Percentiles rank a stretch among this genome's conserved stretches.
phyloP scores from a whole-genome alignment of 1,140 invertebrate species.

The Camponotus floridanus region DNA sequence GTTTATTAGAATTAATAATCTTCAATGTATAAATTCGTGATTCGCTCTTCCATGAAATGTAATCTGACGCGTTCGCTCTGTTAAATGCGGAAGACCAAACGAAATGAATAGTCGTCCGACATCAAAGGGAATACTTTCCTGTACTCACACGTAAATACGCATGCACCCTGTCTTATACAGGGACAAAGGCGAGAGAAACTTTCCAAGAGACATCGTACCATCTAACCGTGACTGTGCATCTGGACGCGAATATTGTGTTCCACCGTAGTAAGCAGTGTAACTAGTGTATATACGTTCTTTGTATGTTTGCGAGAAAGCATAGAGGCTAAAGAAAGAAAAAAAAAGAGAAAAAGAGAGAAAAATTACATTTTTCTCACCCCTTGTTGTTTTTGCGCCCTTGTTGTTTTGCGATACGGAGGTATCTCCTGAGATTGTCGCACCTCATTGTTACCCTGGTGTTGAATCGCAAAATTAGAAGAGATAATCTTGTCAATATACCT shows the following conservation, averaged over 20 bases:
- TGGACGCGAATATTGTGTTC: constrained; percentile 31
- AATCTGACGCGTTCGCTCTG: not conserved
- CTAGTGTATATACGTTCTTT: not conserved
- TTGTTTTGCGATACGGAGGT: not conserved
- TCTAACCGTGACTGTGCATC: constrained; percentile 27
- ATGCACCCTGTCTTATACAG: constrained; percentile 15
- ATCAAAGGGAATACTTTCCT: constrained; percentile 35
- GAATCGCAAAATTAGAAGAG: not conserved
- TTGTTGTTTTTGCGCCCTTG: not conserved
- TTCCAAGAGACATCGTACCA: constrained; percentile 29
- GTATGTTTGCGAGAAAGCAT: not conserved
- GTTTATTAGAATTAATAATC: constrained; percentile 30
- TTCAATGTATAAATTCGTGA: not conserved
- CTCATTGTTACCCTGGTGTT: too few species aligned
- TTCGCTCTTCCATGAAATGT: not conserved
- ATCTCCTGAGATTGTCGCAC: not conserved
- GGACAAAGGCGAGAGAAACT: constrained; percentile 37
- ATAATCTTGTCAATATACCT: too few species aligned
- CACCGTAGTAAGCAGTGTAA: constrained; percentile 12
- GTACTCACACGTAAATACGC: constrained; percentile 1
- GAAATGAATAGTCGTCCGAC: constrained; percentile 39
- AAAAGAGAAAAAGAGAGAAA: not conserved
- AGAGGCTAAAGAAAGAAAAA: not conserved
- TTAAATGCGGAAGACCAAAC: constrained; percentile 40
- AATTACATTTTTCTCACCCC: not conserved